A percentile compares a stretch with the other conserved stretches of the same genome.
These are phyloP conservation scores for Cecidostiba fungosa DNA, from an alignment of 2,888 invertebrate species.

Conservation along the genomic window DNA sequence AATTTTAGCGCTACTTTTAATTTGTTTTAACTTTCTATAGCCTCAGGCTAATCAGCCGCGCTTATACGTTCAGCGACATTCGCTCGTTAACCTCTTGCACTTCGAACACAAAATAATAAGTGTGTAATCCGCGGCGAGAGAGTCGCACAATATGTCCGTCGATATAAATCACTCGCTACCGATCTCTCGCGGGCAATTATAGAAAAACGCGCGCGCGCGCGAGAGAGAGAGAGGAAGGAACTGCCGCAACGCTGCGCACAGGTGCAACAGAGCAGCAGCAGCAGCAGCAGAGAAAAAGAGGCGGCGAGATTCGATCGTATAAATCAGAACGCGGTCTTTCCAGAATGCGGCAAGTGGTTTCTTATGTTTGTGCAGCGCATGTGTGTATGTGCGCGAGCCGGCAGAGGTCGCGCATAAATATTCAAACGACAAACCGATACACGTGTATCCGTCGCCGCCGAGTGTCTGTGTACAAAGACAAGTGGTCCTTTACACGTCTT, in stretches of 20 bases:
- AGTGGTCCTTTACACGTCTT: not conserved
- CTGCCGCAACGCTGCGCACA: not conserved
- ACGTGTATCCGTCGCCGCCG: constrained; percentile 71
- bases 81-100: not conserved
- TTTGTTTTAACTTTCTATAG: constrained; percentile 18
- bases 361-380: constrained; percentile 64
- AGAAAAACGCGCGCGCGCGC: constrained; percentile 25
- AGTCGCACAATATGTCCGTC: constrained; percentile 14
- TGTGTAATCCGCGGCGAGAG: not conserved
- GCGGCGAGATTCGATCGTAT: constrained; percentile 71
- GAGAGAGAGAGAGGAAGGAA: constrained; percentile 18
- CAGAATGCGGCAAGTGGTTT: constrained; percentile 72
- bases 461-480: constrained; percentile 16
- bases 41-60: not conserved
- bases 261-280: constrained; percentile 20
- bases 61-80: not conserved
- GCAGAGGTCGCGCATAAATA: constrained; percentile 75
- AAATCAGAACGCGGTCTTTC: constrained; percentile 74
- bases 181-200: constrained; percentile 1
- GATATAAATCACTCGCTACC: constrained; percentile 33
- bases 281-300: constrained; percentile 38
- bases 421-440: constrained; percentile 73
- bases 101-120: not conserved
- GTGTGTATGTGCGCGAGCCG: constrained; percentile 54
- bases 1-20: constrained; percentile 8